These are phyloP conservation scores for Chloroceryle inda DNA, from an alignment of 2,797 vertebrate species.

Conservation along the genomic window DNA sequence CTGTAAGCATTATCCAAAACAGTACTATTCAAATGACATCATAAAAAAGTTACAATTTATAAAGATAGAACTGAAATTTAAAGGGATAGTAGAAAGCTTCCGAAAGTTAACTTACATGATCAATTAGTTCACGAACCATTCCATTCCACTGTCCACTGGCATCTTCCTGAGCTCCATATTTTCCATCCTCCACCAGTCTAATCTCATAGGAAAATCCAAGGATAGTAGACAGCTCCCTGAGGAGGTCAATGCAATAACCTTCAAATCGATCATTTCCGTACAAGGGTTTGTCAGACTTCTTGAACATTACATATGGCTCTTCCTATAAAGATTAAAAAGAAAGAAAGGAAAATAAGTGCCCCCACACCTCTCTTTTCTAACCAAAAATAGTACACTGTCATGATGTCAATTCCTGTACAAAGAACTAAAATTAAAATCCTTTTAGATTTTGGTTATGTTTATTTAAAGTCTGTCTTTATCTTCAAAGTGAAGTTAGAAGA, in stretches of 20 bases:
- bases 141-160: constrained; percentile 96
- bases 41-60: neutral
- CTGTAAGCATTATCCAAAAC: neutral
- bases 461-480: neutral
- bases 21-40: neutral
- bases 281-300: constrained; percentile 97
- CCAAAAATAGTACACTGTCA: neutral
- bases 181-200: constrained; percentile 94
- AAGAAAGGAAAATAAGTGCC: neutral
- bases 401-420: neutral
- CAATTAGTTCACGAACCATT: constrained; percentile 96
- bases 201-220: constrained; percentile 96
- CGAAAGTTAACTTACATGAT: constrained; percentile 89
- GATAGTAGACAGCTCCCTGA: constrained; percentile 93
- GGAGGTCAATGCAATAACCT: constrained; percentile 96
- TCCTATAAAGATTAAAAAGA: constrained; percentile 83
- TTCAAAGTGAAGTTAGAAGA: neutral
- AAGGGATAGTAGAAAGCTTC: neutral
- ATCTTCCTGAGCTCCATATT: constrained; percentile 95
- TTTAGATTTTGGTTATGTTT: neutral
- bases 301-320: constrained; percentile 98
- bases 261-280: constrained; percentile 97
- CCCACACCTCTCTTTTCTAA: neutral
- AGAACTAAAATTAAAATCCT: neutral
- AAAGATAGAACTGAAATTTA: neutral